A percentile compares a stretch with the other conserved stretches of the same genome.
phyloP scores from a whole-genome alignment of 2,797 vertebrate species.

The Oreonectes daqikongensis region DNA sequence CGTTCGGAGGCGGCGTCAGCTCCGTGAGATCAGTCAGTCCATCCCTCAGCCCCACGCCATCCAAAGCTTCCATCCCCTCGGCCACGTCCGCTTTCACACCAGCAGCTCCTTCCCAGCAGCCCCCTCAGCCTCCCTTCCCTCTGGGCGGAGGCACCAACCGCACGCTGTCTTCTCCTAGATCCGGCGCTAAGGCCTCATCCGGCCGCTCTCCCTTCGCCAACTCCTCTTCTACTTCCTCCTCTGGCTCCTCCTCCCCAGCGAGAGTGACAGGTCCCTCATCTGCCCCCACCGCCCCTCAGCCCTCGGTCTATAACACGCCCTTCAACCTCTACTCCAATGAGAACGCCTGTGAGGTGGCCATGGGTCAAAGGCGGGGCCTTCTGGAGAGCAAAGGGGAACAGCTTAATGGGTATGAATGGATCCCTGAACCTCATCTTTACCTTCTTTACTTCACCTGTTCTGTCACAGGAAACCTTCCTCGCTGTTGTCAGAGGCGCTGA shows the following conservation, averaged over 20 bases:
- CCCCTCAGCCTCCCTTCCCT: slow-evolving; percentile 81
- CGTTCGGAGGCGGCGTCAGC: slow-evolving; percentile 81
- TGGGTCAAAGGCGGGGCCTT: slow-evolving; percentile 88
- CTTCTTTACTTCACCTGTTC: neutral
- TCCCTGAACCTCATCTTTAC: slow-evolving; percentile 21
- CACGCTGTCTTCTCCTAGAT: slow-evolving; percentile 64
- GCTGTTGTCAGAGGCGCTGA: neutral
- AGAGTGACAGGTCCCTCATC: slow-evolving; percentile 76
- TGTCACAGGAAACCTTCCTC: neutral
- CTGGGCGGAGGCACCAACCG: slow-evolving; percentile 79
- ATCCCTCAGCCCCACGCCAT: slow-evolving; percentile 69
- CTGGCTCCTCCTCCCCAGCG: slow-evolving; percentile 75
- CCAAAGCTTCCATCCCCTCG: slow-evolving; percentile 92
- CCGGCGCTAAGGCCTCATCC: slow-evolving; percentile 61
- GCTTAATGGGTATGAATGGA: slow-evolving; percentile 90
- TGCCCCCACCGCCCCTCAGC: slow-evolving; percentile 84
- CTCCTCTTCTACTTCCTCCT: slow-evolving; percentile 75
- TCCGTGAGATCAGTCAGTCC: slow-evolving; percentile 49
- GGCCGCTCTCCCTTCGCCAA: slow-evolving; percentile 70
- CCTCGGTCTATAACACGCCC: slow-evolving; percentile 83
- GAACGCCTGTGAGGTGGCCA: slow-evolving; percentile 84
- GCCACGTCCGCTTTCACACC: slow-evolving; percentile 93
- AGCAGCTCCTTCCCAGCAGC: slow-evolving; percentile 76
- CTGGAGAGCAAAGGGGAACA: slow-evolving; percentile 83
- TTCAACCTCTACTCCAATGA: slow-evolving; percentile 82